These are phyloP conservation scores for Drosophila prosaltans DNA, from an alignment of 1,140 invertebrate species.

Conservation along the genomic window DNA sequence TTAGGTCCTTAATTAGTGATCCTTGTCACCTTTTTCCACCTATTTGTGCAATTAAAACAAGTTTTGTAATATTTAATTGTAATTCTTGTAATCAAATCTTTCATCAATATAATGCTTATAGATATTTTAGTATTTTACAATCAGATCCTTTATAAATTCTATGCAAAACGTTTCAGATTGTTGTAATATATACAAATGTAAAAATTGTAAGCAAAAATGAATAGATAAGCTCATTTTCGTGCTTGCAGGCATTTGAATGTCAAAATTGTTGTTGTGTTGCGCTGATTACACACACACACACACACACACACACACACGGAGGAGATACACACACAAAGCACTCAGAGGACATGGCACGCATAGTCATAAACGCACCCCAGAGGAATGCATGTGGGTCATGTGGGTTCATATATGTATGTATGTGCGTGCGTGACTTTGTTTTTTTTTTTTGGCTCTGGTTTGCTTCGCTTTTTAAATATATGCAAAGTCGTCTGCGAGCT, in stretches of 20 bases:
- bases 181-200: not conserved
- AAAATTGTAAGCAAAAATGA: not conserved
- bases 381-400: constrained; percentile 9
- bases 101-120: too few species aligned
- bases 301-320: not conserved
- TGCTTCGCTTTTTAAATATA: constrained; percentile 40
- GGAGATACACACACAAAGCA: not conserved
- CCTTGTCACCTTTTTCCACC: too few species aligned
- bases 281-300: not conserved
- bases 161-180: not conserved
- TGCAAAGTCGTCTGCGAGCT: constrained; percentile 54
- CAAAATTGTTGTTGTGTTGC: constrained; percentile 4
- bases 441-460: constrained; percentile 1
- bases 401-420: constrained; percentile 12
- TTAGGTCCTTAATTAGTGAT: too few species aligned
- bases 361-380: constrained; percentile 43
- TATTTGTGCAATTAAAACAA: too few species aligned
- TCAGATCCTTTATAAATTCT: not conserved
- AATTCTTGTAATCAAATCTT: too few species aligned
- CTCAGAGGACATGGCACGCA: constrained; percentile 2
- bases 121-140: too few species aligned
- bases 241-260: constrained; percentile 10
- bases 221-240: constrained; percentile 5
- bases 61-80: too few species aligned
- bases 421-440: constrained; percentile 19